Conservation (phyloP, 35 echinoderm and acorn worm genomes). For the Antedon bifida region DNA sequence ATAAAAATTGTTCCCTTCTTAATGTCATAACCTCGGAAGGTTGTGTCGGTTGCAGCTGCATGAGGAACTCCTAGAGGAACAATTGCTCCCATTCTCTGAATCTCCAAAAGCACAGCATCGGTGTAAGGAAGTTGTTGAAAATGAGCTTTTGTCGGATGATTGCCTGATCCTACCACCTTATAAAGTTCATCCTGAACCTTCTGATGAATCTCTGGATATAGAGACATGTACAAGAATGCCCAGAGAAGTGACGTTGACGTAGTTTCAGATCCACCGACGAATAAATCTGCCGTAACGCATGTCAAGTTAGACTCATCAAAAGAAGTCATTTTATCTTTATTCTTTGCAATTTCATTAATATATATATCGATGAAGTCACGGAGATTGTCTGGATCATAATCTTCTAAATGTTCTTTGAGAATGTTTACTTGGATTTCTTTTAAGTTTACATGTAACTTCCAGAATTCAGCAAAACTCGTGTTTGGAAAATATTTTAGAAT, state of each 20-base stretch:
- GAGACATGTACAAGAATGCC: slow-evolving; percentile 38
- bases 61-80: slow-evolving; percentile 39
- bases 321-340: slow-evolving; percentile 1
- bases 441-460: not conserved
- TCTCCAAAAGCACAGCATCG: slow-evolving; percentile 40
- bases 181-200: slow-evolving; percentile 71
- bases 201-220: slow-evolving; percentile 38
- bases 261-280: slow-evolving; percentile 66
- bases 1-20: slow-evolving; percentile 52
- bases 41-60: slow-evolving; percentile 20
- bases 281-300: slow-evolving; percentile 35
- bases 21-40: slow-evolving; percentile 45
- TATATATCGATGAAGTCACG: slow-evolving; percentile 33
- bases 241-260: slow-evolving; percentile 35
- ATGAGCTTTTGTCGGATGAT: slow-evolving; percentile 15
- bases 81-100: slow-evolving; percentile 17
- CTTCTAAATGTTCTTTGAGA: slow-evolving; percentile 22
- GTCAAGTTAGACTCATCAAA: slow-evolving; percentile 24
- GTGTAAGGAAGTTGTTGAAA: slow-evolving; percentile 32
- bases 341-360: slow-evolving; percentile 14
- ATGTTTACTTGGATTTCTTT: slow-evolving; percentile 21
- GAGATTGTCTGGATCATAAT: slow-evolving; percentile 18
- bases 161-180: slow-evolving; percentile 36
- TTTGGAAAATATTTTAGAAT: slow-evolving; percentile 19
- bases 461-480: slow-evolving; percentile 10